Base-by-base conservation (phyloP, 1,140 invertebrate species). In the Leptoteleia sp. region DNA sequence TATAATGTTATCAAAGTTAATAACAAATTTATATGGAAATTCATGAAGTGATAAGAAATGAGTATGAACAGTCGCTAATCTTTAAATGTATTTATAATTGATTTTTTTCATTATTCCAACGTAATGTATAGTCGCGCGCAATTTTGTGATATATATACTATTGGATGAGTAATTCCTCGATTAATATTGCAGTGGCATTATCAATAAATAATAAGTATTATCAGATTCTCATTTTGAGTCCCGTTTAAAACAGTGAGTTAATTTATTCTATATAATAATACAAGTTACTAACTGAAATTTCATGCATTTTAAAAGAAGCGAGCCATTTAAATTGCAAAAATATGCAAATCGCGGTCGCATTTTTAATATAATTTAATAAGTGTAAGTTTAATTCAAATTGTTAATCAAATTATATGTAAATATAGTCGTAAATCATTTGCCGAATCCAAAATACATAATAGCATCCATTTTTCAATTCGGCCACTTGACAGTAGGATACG, bases 21-120 rank as follows among this genome's bases (percentile, higher is more conserved):
- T 75, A 75, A 75, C 71, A 47, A 75, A 75, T 75, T 75, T 75
- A 75, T 75, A 75, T 75, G 61, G 71, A 75, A 75, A 75, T 75
- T 65, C 15, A 22, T 12, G 47, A 65, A 75, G 61, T 59, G 71
- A 65, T 50, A 48, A 59, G 61, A 29, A 59, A 55, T 16, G 43
- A 59, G 35, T 65, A 59, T 59, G 57, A 64, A 73, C 50, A 73
- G 40, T 64, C 50, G 50, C 19, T 57, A 47, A 73, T 64, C 64
- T 73, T 64, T 64, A 48, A 64, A 73, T 73, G 40, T 73, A 62
- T 73, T 73, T 73, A 48, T 64, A 62, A 72, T 62, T 72, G 13
- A 61, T 55, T 7, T 19, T 45, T 55, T 45, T 42, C 43, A 48
- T 45, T 43, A 61, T 62, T 50, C 45, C 27, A 43, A 50, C 38